Percentiles rank a stretch among this genome's conserved stretches.
These are phyloP conservation scores for Opisthograptis luteolata DNA, from an alignment of 2,888 invertebrate species.

Conservation along the genomic window DNA sequence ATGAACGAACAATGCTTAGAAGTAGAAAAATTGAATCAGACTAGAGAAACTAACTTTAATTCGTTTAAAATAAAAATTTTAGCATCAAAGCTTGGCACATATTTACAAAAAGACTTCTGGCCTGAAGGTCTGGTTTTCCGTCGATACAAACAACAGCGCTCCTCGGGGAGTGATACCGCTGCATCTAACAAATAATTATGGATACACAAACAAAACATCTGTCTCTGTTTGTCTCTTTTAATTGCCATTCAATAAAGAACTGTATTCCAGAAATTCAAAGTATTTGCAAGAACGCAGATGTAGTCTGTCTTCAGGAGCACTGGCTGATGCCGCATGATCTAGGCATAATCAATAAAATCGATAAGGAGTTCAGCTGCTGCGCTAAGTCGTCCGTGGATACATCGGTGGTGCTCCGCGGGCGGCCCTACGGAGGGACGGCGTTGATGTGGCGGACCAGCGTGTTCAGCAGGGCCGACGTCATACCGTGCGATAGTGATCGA, in stretches of 20 bases:
- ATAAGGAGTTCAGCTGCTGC: constrained; percentile 21
- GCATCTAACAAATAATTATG: not conserved
- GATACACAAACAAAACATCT: not conserved
- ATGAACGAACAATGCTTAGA: constrained; percentile 20
- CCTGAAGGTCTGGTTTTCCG: constrained; percentile 16
- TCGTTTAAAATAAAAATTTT: constrained; percentile 18
- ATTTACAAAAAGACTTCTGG: constrained; percentile 21
- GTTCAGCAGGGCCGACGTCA: constrained; percentile 15
- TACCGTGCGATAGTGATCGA: constrained; percentile 12
- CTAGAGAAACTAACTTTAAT: constrained; percentile 22
- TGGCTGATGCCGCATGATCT: constrained; percentile 29
- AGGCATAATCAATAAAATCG: constrained; percentile 15
- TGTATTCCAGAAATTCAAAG: constrained; percentile 6
- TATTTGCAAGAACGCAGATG: constrained; percentile 14
- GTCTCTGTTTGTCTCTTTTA: constrained; percentile 7
- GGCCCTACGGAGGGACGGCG: constrained; percentile 29
- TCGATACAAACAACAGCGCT: constrained; percentile 13
- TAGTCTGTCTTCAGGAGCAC: constrained; percentile 30
- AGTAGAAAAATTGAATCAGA: constrained; percentile 18
- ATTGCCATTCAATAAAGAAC: constrained; percentile 12
- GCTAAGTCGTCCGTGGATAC: constrained; percentile 29
- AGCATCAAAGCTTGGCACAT: constrained; percentile 5
- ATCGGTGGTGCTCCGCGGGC: constrained; percentile 15
- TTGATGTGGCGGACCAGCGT: constrained; percentile 23
- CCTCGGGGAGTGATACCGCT: constrained; percentile 1